Conservation (phyloP, 2,797 vertebrate genomes). For the Gallinago stenura region DNA sequence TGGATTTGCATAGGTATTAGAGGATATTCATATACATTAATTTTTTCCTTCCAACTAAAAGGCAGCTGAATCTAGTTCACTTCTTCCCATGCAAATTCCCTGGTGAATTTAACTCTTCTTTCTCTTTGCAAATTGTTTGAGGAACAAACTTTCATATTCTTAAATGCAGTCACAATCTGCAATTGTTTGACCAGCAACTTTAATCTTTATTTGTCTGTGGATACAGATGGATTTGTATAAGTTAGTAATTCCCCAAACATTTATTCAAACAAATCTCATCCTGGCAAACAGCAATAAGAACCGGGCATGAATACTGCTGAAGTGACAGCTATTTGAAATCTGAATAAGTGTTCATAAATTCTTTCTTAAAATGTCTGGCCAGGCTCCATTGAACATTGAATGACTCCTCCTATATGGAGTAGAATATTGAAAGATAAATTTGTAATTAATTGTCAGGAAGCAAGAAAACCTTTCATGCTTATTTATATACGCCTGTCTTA, state of each 20-base stretch:
- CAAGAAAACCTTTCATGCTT: conserved; percentile 3
- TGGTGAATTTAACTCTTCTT: not conserved
- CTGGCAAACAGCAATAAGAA: not conserved
- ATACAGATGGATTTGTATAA: not conserved
- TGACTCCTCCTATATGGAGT: not conserved
- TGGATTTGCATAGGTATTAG: not conserved
- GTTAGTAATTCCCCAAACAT: not conserved
- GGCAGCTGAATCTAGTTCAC: not conserved
- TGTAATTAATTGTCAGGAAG: not conserved
- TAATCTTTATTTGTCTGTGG: not conserved
- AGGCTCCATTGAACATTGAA: not conserved
- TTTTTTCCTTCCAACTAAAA: not conserved
- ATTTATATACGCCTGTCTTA: not conserved
- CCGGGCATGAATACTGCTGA: not conserved
- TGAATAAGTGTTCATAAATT: not conserved
- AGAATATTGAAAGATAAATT: conserved; percentile 2
- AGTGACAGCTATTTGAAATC: conserved; percentile 10
- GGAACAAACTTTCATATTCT: not conserved
- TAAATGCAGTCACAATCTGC: not conserved
- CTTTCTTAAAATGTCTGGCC: not conserved
- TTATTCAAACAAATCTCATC: conserved; percentile 22
- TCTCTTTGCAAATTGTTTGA: not conserved
- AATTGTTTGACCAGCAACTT: not conserved
- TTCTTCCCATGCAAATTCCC: not conserved
- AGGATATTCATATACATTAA: not conserved